Base-by-base conservation (phyloP, 2,113 vertebrate species). In the Brachirus orientalis region DNA sequence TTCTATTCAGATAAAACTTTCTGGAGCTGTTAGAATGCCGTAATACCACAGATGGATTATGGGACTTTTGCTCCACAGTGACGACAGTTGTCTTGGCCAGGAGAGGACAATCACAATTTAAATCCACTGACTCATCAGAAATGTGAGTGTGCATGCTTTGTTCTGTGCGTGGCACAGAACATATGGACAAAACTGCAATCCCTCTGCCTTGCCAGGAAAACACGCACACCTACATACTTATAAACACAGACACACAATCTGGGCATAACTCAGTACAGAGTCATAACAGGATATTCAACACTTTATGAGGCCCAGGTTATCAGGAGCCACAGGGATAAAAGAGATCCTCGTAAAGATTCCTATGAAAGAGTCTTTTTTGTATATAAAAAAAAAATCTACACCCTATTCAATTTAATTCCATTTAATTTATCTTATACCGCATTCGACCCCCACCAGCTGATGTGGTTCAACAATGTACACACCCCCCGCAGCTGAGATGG, bases 41-140 rank as follows among this genome's bases (percentile, higher is more conserved):
- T 84, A 86, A 83, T 45, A 69, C 62, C 71, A 75, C 85, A 69
- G 76, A 85, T 81, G 86, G 86, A 89, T 89, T 88, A 87, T 75
- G 68, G 75, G 80, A 86, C 72, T 84, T 88, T 79, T 82, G 68
- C 67, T 61, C 62, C 69, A 61, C 67, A 77, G 13, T 66, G 61
- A 80, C 82, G 82, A 84, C 73, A 77, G 74, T 66, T 75, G 67
- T 55, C 48, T 79, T 70, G 75, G 80, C 78, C 19, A 3, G 44
- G 53, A 63, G 73, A 66, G 63, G 79, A 81, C 52, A 63, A 73
- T 9, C 38, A 6, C 82, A 84, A 84, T 79, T 77, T 67, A 80
- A 82, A 86, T 71, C 78, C 56, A 28, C 28, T 28, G 28, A 50
- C 73, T 82, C 41, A 69, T 77, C 77, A 63, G 1, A 0, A 10